These are phyloP conservation scores for Selenia dentaria DNA, from an alignment of 2,888 invertebrate species.

Conservation along the genomic window DNA sequence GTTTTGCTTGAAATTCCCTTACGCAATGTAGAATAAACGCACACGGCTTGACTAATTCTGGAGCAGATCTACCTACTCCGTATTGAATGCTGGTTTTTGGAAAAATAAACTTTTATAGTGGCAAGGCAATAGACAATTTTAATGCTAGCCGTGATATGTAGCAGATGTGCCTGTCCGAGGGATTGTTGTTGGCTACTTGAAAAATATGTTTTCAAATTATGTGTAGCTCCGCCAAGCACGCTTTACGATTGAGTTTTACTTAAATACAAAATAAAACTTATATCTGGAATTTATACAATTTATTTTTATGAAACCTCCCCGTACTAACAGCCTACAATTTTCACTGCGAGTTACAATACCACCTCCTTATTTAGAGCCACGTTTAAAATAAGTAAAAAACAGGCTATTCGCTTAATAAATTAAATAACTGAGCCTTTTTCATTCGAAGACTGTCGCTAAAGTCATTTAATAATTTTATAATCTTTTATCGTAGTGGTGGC, in stretches of 20 bases:
- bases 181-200: constrained; percentile 1
- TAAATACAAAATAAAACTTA: too few relatives aligned
- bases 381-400: constrained; percentile 24
- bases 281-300: not conserved
- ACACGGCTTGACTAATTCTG: constrained; percentile 75
- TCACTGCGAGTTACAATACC: constrained; percentile 26
- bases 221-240: not conserved
- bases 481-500: constrained; percentile 32
- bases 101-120: constrained; percentile 75
- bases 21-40: constrained; percentile 32
- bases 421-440: constrained; percentile 28
- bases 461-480: constrained; percentile 35
- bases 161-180: constrained; percentile 54
- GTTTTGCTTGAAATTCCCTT: constrained; percentile 24
- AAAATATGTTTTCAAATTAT: constrained; percentile 13
- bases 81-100: constrained; percentile 60
- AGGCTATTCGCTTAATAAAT: constrained; percentile 24
- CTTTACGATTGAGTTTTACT: not conserved
- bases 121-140: constrained; percentile 75
- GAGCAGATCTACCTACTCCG: constrained; percentile 59
- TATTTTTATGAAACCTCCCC: constrained; percentile 9
- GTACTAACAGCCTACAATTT: constrained; percentile 19
- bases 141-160: constrained; percentile 77
- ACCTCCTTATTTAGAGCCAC: constrained; percentile 20
- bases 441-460: constrained; percentile 35